Conservation (phyloP, 2,888 invertebrate genomes). For the Agonum fuliginosum region DNA sequence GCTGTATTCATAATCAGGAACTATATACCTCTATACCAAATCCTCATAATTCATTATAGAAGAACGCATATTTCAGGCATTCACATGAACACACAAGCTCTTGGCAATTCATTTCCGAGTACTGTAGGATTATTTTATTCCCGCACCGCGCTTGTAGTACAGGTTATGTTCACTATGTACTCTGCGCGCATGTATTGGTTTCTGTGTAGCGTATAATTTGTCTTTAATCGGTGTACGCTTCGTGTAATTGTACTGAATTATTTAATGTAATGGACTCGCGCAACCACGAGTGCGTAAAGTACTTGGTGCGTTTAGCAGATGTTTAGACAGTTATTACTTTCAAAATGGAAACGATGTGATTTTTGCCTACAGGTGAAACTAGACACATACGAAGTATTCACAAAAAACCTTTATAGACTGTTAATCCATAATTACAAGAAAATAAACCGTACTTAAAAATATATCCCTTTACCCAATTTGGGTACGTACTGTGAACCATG, state of each 20-base stretch:
- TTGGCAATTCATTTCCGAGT: background rate
- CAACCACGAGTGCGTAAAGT: constrained; percentile 7
- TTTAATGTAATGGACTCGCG: constrained; percentile 57
- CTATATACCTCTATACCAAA: no score
- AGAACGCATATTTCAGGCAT: background rate
- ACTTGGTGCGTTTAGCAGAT: constrained; percentile 41
- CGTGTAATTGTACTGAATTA: constrained; percentile 58
- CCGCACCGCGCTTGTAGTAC: no score
- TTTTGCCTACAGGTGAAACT: constrained; percentile 7
- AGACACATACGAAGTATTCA: background rate
- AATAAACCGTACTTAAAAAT: no score
- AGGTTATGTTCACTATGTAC: constrained; percentile 1
- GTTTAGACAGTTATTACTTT: constrained; percentile 48
- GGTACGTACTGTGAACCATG: no score
- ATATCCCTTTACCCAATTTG: no score
- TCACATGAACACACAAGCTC: background rate
- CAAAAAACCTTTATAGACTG: no score
- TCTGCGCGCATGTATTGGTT: constrained; percentile 27
- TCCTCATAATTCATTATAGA: constrained; percentile 1
- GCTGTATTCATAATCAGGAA: no score
- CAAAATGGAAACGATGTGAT: constrained; percentile 2
- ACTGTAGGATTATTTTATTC: constrained; percentile 7
- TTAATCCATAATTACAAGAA: no score
- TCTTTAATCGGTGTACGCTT: constrained; percentile 52
- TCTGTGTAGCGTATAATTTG: constrained; percentile 59